Evolutionary conservation across 23 tunicate species (phyloP), one percentile per base, ranked within the genome.

Genomic region (Diplosoma virens): DNA sequence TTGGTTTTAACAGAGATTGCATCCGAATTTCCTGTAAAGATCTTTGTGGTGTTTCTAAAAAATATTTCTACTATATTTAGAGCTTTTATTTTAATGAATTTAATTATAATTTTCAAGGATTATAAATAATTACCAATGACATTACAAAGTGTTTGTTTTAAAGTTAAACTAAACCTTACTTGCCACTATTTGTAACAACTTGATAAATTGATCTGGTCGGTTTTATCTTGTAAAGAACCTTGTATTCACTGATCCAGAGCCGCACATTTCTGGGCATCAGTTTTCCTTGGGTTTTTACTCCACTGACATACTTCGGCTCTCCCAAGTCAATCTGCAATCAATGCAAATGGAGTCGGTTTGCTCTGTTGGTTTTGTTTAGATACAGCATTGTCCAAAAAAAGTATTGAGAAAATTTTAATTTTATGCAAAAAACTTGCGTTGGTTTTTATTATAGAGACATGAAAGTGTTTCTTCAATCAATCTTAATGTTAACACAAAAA

Each of bases 211-310:
- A 25, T 4, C 46, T 56, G 0, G 16, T 58, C n/a, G 59, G 58
- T 22, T 68, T 26, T 18, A 55, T 35, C 34, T 81, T 81, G 79
- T 71, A 81, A 17, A 2, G 28, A 27, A 81, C 79, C 28, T 71
- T 72, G 59, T 81, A 81, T 3, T 31, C 55, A 9, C 79, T 36
- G 25, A 81, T 32, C 76, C 74, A 55, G 2, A 50, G 47, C 31
- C 9, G 25, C 27, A 24, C 56, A 23, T 17, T 5, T 23, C 32
- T 5, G 4, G 69, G 24, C 1, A 81, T 9, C 2, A 45, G 0
- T 30, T 59, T 26, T 28, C 88, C 76, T 66, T 83, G 81, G 11
- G 88, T 83, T 27, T 64, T 47, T 9, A 83, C 76, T 25, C 81
- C 88, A 32, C 76, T 75, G 26, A 83, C 76, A 32, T 74, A 60